phyloP scores from a whole-genome alignment of 2,797 vertebrate species.

The Scarus forsteni region DNA sequence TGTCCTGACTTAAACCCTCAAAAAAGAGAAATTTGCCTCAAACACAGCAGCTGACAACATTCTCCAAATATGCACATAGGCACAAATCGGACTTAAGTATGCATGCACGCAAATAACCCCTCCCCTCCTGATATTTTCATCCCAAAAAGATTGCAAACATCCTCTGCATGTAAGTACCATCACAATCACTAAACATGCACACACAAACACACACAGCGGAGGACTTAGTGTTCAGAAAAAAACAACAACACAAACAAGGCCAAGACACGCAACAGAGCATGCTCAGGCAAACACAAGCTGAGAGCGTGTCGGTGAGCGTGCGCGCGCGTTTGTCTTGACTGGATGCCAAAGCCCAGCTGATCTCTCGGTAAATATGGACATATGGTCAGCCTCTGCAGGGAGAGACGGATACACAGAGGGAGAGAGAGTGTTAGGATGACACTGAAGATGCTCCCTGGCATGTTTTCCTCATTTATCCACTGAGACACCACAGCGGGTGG shows the following conservation, averaged over 20 bases:
- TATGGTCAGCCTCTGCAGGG: slow-evolving; percentile 64
- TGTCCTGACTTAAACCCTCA: too few species aligned
- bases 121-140: not conserved
- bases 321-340: slow-evolving; percentile 37
- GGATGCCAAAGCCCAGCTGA: slow-evolving; percentile 70
- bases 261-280: slow-evolving; percentile 25
- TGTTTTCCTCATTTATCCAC: slow-evolving; percentile 34
- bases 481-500: slow-evolving; percentile 41
- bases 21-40: not conserved
- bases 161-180: slow-evolving; percentile 22
- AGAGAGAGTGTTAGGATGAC: slow-evolving; percentile 37
- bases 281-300: slow-evolving; percentile 13
- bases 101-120: slow-evolving; percentile 18
- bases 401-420: slow-evolving; percentile 31
- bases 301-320: slow-evolving; percentile 9
- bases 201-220: not conserved
- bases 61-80: not conserved
- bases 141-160: slow-evolving; percentile 22
- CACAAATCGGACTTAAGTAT: slow-evolving; percentile 9
- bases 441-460: slow-evolving; percentile 40
- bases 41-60: not conserved
- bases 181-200: slow-evolving; percentile 25
- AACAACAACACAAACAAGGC: slow-evolving; percentile 18
- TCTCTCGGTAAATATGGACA: slow-evolving; percentile 76
- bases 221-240: slow-evolving; percentile 11